Evolutionary conservation across 2,797 vertebrate genomes (phyloP).

Genomic region (Bovichtus diacanthus): DNA sequence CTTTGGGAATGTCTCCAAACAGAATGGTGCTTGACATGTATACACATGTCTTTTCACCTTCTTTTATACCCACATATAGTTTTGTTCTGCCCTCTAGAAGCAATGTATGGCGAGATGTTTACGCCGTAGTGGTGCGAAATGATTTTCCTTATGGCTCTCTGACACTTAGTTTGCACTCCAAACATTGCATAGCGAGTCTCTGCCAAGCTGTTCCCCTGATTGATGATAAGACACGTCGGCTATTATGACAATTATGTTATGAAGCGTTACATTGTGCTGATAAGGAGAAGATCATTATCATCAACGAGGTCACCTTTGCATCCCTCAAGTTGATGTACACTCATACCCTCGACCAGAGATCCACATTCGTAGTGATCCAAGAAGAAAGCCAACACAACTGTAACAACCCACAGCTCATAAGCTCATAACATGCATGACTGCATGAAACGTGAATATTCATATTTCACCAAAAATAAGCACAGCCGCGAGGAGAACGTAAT

Average conservation of each 20-base stretch:
- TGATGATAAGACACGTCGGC: neutral
- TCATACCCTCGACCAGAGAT: neutral
- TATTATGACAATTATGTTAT: conserved; percentile 3
- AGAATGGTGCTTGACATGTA: neutral
- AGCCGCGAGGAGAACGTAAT: neutral
- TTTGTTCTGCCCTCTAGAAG: neutral
- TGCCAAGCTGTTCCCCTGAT: neutral
- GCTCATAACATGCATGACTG: neutral
- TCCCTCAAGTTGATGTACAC: neutral
- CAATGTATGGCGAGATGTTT: neutral
- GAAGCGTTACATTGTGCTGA: neutral
- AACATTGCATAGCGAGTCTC: neutral
- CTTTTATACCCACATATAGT: neutral
- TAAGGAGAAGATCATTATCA: neutral
- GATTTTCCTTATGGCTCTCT: neutral
- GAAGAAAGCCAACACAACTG: neutral
- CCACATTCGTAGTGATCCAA: neutral
- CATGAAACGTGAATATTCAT: conserved; percentile 10
- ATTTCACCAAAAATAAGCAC: neutral
- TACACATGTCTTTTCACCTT: neutral
- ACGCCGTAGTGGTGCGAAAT: neutral
- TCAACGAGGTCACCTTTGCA: neutral
- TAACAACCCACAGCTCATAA: neutral
- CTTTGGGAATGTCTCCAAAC: conserved; percentile 6
- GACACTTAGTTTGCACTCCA: neutral